Conservation (phyloP, 1,140 invertebrate genomes). For the Eueides isabella region DNA sequence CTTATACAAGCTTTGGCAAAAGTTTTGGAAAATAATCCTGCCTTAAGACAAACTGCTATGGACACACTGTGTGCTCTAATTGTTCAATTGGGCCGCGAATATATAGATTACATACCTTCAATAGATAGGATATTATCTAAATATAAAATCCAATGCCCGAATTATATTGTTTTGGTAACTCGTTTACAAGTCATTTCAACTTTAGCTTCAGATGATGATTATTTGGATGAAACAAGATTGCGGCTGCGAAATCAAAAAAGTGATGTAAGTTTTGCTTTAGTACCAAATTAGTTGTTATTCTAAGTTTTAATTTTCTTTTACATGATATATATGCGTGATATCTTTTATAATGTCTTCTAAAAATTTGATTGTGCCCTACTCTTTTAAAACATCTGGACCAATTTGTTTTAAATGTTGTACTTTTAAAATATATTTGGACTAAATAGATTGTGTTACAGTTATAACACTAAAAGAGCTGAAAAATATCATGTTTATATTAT, state of each 20-base stretch:
- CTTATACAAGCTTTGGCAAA: constrained; percentile 95
- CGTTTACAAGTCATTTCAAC: constrained; percentile 89
- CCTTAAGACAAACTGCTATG: constrained; percentile 92
- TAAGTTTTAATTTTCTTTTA: too few species aligned
- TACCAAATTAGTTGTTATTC: background rate
- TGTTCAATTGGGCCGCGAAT: constrained; percentile 94
- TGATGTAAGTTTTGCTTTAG: constrained; percentile 59
- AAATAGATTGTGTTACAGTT: too few species aligned
- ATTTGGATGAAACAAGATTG: constrained; percentile 79
- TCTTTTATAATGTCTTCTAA: too few species aligned
- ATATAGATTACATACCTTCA: constrained; percentile 95
- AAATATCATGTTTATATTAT: too few species aligned
- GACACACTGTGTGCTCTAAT: constrained; percentile 94
- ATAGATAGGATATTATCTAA: constrained; percentile 92
- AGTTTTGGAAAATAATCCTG: constrained; percentile 90
- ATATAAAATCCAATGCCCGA: constrained; percentile 91
- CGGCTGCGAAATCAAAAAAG: constrained; percentile 71
- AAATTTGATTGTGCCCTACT: too few species aligned
- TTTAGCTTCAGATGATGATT: constrained; percentile 87
- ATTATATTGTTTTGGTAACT: constrained; percentile 90
- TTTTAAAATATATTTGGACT: too few species aligned
- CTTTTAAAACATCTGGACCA: too few species aligned
- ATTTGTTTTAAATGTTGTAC: too few species aligned
- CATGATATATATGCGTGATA: too few species aligned
- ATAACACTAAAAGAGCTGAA: too few species aligned